Evolutionary conservation across 2,888 invertebrate genomes (phyloP).

Genomic region (Protophormia terraenovae): DNA sequence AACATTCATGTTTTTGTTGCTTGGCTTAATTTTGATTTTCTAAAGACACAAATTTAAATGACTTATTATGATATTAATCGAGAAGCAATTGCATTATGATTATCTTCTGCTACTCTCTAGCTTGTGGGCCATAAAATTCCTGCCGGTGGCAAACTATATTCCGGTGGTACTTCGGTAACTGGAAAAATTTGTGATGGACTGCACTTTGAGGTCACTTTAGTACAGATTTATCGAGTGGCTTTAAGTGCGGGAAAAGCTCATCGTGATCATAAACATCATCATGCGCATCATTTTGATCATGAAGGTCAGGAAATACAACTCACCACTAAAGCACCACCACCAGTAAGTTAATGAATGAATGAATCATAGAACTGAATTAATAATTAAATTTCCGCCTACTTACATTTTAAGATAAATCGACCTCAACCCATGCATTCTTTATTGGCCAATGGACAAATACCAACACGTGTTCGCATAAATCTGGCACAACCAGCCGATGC

Average conservation of each 20-base stretch:
- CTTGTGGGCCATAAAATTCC: slow-evolving; percentile 89
- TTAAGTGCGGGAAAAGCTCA: slow-evolving; percentile 93
- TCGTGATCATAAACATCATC: slow-evolving; percentile 93
- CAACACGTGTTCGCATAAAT: slow-evolving; percentile 83
- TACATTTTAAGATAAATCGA: slow-evolving; percentile 79
- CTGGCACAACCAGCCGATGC: slow-evolving; percentile 79
- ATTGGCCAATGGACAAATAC: slow-evolving; percentile 85
- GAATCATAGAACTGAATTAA: not conserved
- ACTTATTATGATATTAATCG: not conserved
- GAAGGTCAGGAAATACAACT: slow-evolving; percentile 86
- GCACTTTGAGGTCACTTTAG: slow-evolving; percentile 87
- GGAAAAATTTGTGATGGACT: slow-evolving; percentile 78
- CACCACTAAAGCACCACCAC: slow-evolving; percentile 82
- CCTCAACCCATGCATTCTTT: slow-evolving; percentile 82
- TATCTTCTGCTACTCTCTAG: slow-evolving; percentile 80
- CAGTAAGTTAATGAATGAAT: slow-evolving; percentile 70
- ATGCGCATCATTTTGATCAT: slow-evolving; percentile 90
- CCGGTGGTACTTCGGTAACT: slow-evolving; percentile 83
- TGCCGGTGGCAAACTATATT: slow-evolving; percentile 88
- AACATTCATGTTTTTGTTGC: not conserved
- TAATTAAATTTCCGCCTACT: too few relatives aligned
- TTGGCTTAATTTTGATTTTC: not conserved
- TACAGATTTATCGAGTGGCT: slow-evolving; percentile 90
- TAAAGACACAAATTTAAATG: not conserved
- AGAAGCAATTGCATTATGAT: not conserved